These are phyloP conservation scores for Cremastinae sp. DNA, from an alignment of 2,888 invertebrate species.

Conservation along the genomic window DNA sequence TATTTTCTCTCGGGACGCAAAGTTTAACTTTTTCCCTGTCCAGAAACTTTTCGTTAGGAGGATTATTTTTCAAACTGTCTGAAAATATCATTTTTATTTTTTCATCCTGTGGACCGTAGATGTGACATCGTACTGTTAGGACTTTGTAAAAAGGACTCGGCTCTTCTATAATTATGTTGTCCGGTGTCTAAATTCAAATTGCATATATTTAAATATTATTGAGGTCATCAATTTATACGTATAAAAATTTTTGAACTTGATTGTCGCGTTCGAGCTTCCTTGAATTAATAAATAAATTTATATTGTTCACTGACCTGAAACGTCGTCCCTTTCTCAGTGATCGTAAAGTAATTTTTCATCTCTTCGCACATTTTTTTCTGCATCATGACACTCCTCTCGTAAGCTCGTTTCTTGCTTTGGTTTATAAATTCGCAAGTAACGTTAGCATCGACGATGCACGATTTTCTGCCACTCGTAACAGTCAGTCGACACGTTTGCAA, in stretches of 20 bases:
- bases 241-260: too few relatives aligned
- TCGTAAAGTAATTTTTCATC: slow-evolving; percentile 76
- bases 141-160: slow-evolving; percentile 71
- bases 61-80: slow-evolving; percentile 73
- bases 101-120: slow-evolving; percentile 71
- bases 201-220: background rate
- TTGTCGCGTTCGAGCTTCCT: too few relatives aligned
- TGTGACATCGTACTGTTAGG: slow-evolving; percentile 71
- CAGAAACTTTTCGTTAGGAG: slow-evolving; percentile 66
- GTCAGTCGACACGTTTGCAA: slow-evolving; percentile 75
- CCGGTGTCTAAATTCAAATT: slow-evolving; percentile 69
- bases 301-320: slow-evolving; percentile 71
- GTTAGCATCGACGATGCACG: slow-evolving; percentile 72
- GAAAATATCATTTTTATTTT: slow-evolving; percentile 67
- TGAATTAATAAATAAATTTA: too few relatives aligned
- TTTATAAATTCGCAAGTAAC: slow-evolving; percentile 78
- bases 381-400: slow-evolving; percentile 73
- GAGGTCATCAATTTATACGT: slow-evolving; percentile 10
- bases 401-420: slow-evolving; percentile 74
- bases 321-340: slow-evolving; percentile 77
- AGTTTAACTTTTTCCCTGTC: slow-evolving; percentile 49
- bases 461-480: slow-evolving; percentile 73
- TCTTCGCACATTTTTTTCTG: slow-evolving; percentile 67
- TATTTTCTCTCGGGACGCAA: slow-evolving; percentile 55
- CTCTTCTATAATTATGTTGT: slow-evolving; percentile 61